These are phyloP conservation scores for Trichonephila inaurata DNA, from an alignment of 1,140 invertebrate species.

Conservation along the genomic window DNA sequence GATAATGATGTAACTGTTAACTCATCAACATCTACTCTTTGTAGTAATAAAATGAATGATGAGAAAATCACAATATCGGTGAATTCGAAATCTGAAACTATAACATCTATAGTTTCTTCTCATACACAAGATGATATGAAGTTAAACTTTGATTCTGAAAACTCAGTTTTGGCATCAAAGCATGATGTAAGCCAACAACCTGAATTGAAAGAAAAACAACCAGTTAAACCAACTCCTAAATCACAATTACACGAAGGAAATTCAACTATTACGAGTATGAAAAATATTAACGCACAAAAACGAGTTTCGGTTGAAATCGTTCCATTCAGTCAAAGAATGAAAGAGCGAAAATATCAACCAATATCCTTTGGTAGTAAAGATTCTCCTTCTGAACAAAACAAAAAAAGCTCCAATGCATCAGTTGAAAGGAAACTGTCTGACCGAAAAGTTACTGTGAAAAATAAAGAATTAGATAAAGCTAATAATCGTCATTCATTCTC, in stretches of 20 bases:
- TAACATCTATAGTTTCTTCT: background rate
- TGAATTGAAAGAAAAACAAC: conserved; percentile 42
- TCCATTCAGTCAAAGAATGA: conserved; percentile 77
- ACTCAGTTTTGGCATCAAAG: background rate
- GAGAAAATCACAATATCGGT: conserved; percentile 75
- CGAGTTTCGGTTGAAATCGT: conserved; percentile 77
- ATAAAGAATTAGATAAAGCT: conserved; percentile 65
- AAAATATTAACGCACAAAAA: conserved; percentile 67
- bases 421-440: conserved; percentile 66
- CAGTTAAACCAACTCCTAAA: conserved; percentile 14
- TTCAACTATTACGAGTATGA: background rate
- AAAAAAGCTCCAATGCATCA: conserved; percentile 21
- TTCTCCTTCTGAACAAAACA: conserved; percentile 23
- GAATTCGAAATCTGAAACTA: conserved; percentile 51
- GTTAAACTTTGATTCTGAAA: background rate
- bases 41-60: conserved; percentile 61
- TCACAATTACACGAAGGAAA: conserved; percentile 36
- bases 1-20: conserved; percentile 52
- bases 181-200: background rate
- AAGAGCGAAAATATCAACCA: conserved; percentile 73
- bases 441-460: conserved; percentile 53
- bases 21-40: conserved; percentile 47
- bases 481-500: conserved; percentile 69
- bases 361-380: conserved; percentile 64
- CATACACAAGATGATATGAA: conserved; percentile 39